These are phyloP conservation scores for Lottia scabra DNA, from an alignment of 2,888 invertebrate species.

Conservation along the genomic window DNA sequence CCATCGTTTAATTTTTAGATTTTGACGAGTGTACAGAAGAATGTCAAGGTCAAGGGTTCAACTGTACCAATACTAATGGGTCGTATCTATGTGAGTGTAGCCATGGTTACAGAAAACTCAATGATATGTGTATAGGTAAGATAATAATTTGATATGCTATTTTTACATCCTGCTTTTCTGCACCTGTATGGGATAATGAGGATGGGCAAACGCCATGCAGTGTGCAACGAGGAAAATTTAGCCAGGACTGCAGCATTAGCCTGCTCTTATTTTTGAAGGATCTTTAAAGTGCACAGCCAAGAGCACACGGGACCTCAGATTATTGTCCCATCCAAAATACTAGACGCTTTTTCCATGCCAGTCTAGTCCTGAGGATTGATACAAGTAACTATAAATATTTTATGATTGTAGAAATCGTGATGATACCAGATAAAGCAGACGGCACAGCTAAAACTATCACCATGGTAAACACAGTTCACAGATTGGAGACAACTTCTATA, in stretches of 20 bases:
- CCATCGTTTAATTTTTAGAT: neutral
- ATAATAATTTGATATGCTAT: neutral
- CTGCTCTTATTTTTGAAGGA: no score
- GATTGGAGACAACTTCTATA: neutral
- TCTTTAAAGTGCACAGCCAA: no score
- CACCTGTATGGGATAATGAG: no score
- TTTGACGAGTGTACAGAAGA: neutral
- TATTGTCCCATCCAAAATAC: no score
- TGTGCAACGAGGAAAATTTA: no score
- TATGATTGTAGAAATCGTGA: neutral
- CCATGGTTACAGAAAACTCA: conserved; percentile 21
- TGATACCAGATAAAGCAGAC: neutral
- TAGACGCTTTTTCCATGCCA: no score
- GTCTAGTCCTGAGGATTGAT: no score
- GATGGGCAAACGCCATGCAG: no score
- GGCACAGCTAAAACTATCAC: neutral
- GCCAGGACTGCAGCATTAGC: no score
- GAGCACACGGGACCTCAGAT: no score
- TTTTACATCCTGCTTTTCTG: no score
- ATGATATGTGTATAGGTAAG: conserved; percentile 31
- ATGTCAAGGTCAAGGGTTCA: neutral
- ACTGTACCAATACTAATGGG: conserved; percentile 36
- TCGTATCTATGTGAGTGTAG: conserved; percentile 34
- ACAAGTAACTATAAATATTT: no score
- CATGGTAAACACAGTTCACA: neutral